Evolutionary conservation across 2,888 invertebrate species (phyloP), one percentile per base, ranked within the genome.

Genomic region (Nomada ferruginata): DNA sequence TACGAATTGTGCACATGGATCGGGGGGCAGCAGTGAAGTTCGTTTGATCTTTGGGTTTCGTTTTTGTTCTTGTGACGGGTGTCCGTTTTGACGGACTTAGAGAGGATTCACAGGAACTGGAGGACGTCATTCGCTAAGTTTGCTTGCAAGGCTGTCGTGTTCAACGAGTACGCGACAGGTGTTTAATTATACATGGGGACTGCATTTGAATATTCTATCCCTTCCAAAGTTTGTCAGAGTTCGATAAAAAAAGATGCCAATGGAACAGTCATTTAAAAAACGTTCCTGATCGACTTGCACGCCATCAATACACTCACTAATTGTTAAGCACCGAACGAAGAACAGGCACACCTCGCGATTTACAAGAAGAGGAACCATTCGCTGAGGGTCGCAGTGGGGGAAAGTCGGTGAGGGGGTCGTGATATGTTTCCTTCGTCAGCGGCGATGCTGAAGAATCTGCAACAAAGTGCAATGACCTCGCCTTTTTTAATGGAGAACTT

Each of bases 401-500:
- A 11, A 61, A 66, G 50, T 74, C 50, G 63, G 55, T 20, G 20
- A 55, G 74, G 79, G 85, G 68, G 72, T 75, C 72, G 88, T 87
- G 87, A 81, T 87, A 93, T 93, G 93, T 92, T 93, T 88, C 93
- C 93, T 82, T 90, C 93, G 72, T 91, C 93, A 85, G 93, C 93
- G 87, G 92, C 93, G 88, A 94, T 93, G 93, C 90, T 93, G 88
- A 93, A 93, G 87, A 93, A 93, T 87, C 87, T 93, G 86, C 93
- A 93, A 83, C 93, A 93, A 85, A 92, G 92, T 86, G 91, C 94
- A 9, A 95, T 95, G 86, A 95, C 95, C 94, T 94, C 95, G 44
- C 96, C 96, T 0, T 96, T 96, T 89, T 89, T 95, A 71, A 95
- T 96, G 83, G 96, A 96, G 91, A 96, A 96, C 85, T 95, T 96